Base-by-base conservation (phyloP, 2,113 vertebrate species). In the Sinocyclocheilus anophthalmus region DNA sequence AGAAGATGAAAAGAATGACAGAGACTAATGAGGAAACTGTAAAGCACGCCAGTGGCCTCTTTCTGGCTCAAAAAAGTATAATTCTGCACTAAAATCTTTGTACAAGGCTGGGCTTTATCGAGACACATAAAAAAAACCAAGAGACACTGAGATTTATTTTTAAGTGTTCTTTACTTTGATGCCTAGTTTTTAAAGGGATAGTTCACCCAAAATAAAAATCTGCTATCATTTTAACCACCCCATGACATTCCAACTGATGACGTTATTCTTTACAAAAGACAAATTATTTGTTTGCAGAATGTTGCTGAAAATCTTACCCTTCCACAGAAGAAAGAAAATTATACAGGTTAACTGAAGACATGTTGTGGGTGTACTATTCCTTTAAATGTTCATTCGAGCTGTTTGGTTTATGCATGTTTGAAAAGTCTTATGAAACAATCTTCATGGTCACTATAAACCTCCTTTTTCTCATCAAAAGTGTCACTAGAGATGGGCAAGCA, bases 1-100 rank as follows among this genome's bases (percentile, higher is more conserved):
- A 76, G 73, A 76, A 76, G 45, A 76, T 76, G 50, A 78, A 48
- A 76, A 76, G 73, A 53, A 53, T 50, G 24, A 76, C 48, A 10
- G 76, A 78, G 50, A 55, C 76, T 55, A 16, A 78, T 78, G 76
- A 78, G 73, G 13, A 30, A 18, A 76, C 73, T 53, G 45, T 50
- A 16, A 24, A 48, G 24, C 76, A 78, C 26, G 24, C 24, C 11
- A 78, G 16, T 78, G 76, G 18, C 48, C 76, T 55, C 24, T 78
- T 37, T 78, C 76, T 78, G 76, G 50, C 76, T 78, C 4, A 3
- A 50, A 50, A 57, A 48, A 57, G 26, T 57, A 20, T 37, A 12
- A 78, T 12, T 75, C 72, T 26, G 22, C 4, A 26, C 39, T 48
- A 37, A 33, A 78, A 24, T 16, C 45, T 78, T 37, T 78, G 26